phyloP scores from a whole-genome alignment of 2,888 invertebrate genomes.

The Laspeyria flexula region DNA sequence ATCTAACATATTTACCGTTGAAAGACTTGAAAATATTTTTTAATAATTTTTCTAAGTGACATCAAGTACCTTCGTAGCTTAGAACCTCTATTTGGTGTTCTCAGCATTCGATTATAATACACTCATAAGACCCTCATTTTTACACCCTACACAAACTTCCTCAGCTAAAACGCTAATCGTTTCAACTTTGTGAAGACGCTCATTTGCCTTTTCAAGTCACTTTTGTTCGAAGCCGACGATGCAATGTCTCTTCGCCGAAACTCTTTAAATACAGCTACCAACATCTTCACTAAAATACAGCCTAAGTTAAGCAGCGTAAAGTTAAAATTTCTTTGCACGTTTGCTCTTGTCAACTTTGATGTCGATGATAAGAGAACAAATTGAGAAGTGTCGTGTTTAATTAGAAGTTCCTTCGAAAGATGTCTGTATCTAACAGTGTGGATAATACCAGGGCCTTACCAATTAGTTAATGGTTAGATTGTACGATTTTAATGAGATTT shows the following conservation, averaged over 20 bases:
- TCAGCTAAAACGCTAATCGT: constrained; percentile 69
- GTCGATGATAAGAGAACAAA: constrained; percentile 57
- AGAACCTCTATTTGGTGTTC: constrained; percentile 7
- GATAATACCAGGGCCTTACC: constrained; percentile 60
- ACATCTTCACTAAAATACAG: constrained; percentile 37
- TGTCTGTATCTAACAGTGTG: constrained; percentile 57
- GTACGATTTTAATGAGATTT: constrained; percentile 74
- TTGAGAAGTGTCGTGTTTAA: constrained; percentile 68
- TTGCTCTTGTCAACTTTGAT: constrained; percentile 36
- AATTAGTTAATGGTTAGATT: constrained; percentile 76
- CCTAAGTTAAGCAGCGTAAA: constrained; percentile 46
- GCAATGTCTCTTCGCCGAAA: constrained; percentile 67
- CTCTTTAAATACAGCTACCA: constrained; percentile 57
- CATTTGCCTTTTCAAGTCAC: constrained; percentile 71
- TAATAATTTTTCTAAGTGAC: background rate
- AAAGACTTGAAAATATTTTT: too few relatives aligned
- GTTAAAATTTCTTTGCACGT: constrained; percentile 35
- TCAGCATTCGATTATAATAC: constrained; percentile 33
- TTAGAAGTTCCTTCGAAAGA: constrained; percentile 63
- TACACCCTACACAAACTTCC: constrained; percentile 37
- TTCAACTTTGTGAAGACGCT: constrained; percentile 71
- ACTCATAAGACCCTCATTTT: constrained; percentile 38
- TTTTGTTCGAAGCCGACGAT: constrained; percentile 70
- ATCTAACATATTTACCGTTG: too few relatives aligned
- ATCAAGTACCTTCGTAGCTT: background rate